phyloP scores from a whole-genome alignment of 2,888 invertebrate genomes.

The Cataglyphis livida region DNA sequence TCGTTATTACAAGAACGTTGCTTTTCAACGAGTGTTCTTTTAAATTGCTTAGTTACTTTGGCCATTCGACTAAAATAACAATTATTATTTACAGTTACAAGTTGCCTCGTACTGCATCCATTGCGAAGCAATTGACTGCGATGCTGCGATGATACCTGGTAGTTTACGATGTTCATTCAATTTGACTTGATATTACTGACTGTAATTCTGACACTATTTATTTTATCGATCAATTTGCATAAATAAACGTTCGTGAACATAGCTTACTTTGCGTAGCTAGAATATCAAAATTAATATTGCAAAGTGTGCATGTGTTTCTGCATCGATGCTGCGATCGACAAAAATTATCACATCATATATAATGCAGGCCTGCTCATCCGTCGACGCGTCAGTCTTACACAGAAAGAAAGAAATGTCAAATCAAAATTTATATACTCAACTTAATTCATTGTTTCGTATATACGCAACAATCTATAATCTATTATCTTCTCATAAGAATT shows the following conservation, averaged over 20 bases:
- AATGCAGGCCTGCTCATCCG: neutral
- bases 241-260: neutral
- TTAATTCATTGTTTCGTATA: too few species aligned
- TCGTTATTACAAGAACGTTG: slow-evolving; percentile 23
- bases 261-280: neutral
- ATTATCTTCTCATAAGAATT: too few species aligned
- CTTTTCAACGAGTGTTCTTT: slow-evolving; percentile 1
- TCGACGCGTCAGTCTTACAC: too few species aligned
- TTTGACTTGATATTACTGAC: neutral
- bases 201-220: neutral
- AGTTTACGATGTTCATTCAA: slow-evolving; percentile 3
- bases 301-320: neutral
- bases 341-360: neutral
- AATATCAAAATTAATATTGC: slow-evolving; percentile 1
- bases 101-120: neutral
- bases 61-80: slow-evolving; percentile 39
- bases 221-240: neutral
- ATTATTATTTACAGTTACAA: neutral
- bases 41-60: neutral
- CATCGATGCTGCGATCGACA: neutral
- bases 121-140: slow-evolving; percentile 25
- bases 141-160: neutral
- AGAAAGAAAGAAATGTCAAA: too few species aligned
- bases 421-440: too few species aligned
- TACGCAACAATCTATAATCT: too few species aligned